Conservation (phyloP, 2,113 vertebrate genomes). For the Axis porcinus region DNA sequence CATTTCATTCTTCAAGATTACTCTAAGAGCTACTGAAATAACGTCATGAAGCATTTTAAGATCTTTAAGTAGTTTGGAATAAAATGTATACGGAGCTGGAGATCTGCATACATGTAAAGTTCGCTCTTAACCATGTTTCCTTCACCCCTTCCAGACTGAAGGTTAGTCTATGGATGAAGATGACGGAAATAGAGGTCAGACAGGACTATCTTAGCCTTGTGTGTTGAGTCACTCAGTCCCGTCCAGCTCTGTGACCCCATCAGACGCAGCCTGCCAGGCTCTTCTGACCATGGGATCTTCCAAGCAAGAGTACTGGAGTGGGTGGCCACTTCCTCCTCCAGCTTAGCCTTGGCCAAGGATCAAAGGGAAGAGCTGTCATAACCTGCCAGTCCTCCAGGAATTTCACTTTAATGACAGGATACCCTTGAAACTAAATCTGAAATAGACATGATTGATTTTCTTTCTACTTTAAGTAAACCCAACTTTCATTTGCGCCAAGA, state of each 20-base stretch:
- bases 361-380: neutral
- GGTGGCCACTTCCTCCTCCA: neutral
- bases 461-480: neutral
- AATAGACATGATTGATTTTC: neutral
- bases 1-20: neutral
- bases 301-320: neutral
- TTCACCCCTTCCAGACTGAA: neutral
- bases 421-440: neutral
- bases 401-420: neutral
- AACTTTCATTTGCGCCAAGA: neutral
- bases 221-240: fast-evolving
- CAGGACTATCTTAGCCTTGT: neutral
- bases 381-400: neutral
- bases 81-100: neutral
- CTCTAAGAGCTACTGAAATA: neutral
- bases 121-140: neutral
- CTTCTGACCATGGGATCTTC: neutral
- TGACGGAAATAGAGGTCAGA: neutral
- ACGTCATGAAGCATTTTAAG: neutral
- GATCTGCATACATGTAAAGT: neutral
- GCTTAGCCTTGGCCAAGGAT: neutral
- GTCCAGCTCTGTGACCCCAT: neutral
- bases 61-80: neutral
- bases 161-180: neutral
- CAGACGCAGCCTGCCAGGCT: neutral